Evolutionary conservation across 2,113 vertebrate genomes (phyloP).

Genomic region (Scophthalmus maximus): DNA sequence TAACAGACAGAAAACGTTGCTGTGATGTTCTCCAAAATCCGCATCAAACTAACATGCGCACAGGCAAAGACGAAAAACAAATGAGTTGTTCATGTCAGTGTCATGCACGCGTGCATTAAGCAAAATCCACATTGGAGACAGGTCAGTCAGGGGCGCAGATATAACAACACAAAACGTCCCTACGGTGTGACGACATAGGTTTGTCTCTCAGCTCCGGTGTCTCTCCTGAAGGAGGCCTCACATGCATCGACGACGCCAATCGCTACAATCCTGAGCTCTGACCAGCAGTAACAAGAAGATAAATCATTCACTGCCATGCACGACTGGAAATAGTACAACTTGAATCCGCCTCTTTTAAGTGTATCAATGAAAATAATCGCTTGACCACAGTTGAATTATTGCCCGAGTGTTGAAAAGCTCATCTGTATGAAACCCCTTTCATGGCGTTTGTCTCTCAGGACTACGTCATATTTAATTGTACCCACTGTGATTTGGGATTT

Average conservation of each 20-base stretch:
- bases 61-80: conserved; percentile 12
- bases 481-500: not conserved
- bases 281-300: not conserved
- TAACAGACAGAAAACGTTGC: not conserved
- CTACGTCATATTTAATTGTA: not conserved
- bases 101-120: conserved; percentile 58
- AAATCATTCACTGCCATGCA: not conserved
- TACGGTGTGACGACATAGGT: not conserved
- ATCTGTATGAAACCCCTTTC: not conserved
- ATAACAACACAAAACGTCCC: not conserved
- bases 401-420: not conserved
- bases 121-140: not conserved
- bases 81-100: not conserved
- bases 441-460: not conserved
- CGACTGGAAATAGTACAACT: not conserved
- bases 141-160: not conserved
- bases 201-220: too few species aligned
- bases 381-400: not conserved
- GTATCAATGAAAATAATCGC: too few species aligned
- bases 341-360: not conserved
- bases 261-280: not conserved
- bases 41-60: conserved; percentile 25
- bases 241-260: too few species aligned
- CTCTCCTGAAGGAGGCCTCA: too few species aligned
- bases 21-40: not conserved